Conservation (phyloP, 2,113 vertebrate genomes). For the Cnemophilus loriae region DNA sequence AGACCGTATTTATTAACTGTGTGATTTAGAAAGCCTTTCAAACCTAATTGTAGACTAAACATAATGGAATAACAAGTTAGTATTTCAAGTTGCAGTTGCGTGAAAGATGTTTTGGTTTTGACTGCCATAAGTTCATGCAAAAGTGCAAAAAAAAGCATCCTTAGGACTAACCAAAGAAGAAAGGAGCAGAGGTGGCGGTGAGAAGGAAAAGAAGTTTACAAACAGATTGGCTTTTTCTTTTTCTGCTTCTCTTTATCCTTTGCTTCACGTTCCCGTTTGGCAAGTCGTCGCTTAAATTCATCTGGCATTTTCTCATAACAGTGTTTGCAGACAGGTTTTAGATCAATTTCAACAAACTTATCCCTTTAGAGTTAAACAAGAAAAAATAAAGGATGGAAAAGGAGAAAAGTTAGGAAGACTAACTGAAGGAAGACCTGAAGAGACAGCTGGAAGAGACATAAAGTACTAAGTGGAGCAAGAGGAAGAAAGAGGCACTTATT, state of each 20-base stretch:
- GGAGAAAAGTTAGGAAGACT: slow-evolving; percentile 54
- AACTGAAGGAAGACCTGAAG: slow-evolving; percentile 21
- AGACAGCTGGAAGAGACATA: slow-evolving; percentile 12
- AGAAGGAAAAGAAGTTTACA: slow-evolving; percentile 79
- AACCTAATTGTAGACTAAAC: neutral
- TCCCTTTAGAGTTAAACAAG: slow-evolving; percentile 79
- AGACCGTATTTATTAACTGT: neutral
- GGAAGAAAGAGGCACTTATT: neutral
- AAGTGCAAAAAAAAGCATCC: slow-evolving; percentile 16
- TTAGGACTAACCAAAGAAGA: slow-evolving; percentile 83
- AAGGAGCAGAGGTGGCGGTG: slow-evolving; percentile 65
- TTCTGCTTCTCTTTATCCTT: slow-evolving; percentile 89
- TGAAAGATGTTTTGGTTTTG: neutral
- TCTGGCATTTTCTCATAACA: slow-evolving; percentile 97
- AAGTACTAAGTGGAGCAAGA: neutral
- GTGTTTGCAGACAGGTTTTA: slow-evolving; percentile 97
- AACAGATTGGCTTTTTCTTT: slow-evolving; percentile 93
- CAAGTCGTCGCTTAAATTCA: slow-evolving; percentile 92
- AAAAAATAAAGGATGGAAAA: slow-evolving; percentile 65
- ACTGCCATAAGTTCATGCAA: neutral
- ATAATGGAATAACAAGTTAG: neutral
- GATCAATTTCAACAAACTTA: slow-evolving; percentile 98
- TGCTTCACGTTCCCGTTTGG: slow-evolving; percentile 87
- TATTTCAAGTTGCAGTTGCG: neutral
- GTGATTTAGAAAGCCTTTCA: neutral